phyloP scores from a whole-genome alignment of 2,113 vertebrate genomes.

The Entomyzon cyanotis region DNA sequence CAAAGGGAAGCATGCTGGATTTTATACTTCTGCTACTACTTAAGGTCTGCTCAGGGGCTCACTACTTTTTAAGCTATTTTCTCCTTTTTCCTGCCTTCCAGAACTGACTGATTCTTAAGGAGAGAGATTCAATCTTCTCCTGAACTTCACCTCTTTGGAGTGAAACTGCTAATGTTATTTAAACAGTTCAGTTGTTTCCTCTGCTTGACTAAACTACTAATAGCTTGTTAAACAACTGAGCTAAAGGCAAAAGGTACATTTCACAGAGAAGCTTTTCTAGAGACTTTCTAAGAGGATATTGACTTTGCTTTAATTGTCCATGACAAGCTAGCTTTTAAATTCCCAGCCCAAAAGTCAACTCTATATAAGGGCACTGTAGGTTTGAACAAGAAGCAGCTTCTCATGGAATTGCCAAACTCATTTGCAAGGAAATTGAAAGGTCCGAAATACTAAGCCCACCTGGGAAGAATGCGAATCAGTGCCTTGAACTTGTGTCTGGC shows the following conservation, averaged over 20 bases:
- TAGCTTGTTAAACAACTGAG: conserved; percentile 1
- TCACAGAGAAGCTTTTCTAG: not conserved
- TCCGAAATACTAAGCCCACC: not conserved
- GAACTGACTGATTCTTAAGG: not conserved
- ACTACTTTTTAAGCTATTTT: not conserved
- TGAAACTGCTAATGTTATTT: not conserved
- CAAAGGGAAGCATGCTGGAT: not conserved
- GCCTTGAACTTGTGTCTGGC: not conserved
- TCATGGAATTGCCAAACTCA: not conserved
- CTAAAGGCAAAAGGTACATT: not conserved
- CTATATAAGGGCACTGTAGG: not conserved
- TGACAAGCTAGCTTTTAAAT: not conserved
- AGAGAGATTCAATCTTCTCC: not conserved
- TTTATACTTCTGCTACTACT: not conserved
- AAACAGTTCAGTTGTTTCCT: not conserved
- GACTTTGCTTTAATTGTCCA: not conserved
- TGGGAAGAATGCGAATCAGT: not conserved
- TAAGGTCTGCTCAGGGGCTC: not conserved
- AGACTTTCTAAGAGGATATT: not conserved
- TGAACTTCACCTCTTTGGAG: not conserved
- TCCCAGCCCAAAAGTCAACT: not conserved
- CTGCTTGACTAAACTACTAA: conserved; percentile 5
- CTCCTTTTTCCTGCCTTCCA: not conserved
- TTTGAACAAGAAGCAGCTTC: not conserved
- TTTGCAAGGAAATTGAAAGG: conserved; percentile 33